Conservation (phyloP, 1,140 invertebrate genomes). For the Bradynema listronoti region DNA sequence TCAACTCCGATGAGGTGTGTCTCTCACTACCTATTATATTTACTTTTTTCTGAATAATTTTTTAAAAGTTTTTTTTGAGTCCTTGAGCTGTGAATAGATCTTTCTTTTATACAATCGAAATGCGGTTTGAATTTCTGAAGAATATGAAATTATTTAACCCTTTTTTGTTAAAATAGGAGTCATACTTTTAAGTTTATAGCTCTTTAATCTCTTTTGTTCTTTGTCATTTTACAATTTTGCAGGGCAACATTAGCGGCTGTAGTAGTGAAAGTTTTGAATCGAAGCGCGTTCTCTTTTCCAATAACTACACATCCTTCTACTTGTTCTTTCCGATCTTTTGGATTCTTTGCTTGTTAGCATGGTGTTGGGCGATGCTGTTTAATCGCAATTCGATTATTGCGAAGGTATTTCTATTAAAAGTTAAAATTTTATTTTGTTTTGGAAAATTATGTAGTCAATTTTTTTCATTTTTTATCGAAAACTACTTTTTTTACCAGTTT, state of each 20-base stretch:
- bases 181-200: neutral
- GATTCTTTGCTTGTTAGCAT: conserved; percentile 22
- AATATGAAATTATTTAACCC: too few species aligned
- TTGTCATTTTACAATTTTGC: conserved; percentile 13
- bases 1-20: neutral
- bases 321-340: conserved; percentile 32
- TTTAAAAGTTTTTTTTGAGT: too few species aligned
- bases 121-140: too few species aligned
- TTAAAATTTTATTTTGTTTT: too few species aligned
- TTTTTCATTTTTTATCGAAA: too few species aligned
- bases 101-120: too few species aligned
- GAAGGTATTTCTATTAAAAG: conserved; percentile 7
- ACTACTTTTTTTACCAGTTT: too few species aligned
- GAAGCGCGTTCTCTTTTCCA: neutral
- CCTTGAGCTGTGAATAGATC: too few species aligned
- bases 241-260: conserved; percentile 1
- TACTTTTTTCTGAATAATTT: too few species aligned
- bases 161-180: too few species aligned
- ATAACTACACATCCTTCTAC: conserved; percentile 23
- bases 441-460: too few species aligned
- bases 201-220: neutral
- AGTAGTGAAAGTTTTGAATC: neutral
- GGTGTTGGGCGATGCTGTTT: conserved; percentile 9
- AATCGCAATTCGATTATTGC: conserved; percentile 2
- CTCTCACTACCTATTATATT: too few species aligned